Evolutionary conservation across 2,888 invertebrate species (phyloP).

Genomic region (Caenorhabditis imperialis): DNA sequence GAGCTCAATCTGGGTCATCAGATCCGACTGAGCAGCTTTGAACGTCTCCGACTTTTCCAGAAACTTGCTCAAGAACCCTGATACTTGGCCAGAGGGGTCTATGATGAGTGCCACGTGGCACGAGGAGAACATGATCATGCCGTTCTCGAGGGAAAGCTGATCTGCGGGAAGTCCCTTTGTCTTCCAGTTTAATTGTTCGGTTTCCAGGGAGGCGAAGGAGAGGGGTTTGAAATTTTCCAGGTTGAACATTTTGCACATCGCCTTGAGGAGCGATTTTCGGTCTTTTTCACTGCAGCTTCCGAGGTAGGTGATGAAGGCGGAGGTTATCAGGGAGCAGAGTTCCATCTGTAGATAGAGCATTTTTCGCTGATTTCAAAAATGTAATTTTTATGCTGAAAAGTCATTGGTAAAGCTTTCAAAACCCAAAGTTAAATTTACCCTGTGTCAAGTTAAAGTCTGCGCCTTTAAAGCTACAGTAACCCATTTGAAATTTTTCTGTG

Average conservation of each 20-base stretch:
- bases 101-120: slow-evolving; percentile 86
- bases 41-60: slow-evolving; percentile 85
- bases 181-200: slow-evolving; percentile 89
- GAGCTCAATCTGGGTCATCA: slow-evolving; percentile 79
- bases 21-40: slow-evolving; percentile 85
- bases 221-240: slow-evolving; percentile 69
- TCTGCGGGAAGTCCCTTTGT: slow-evolving; percentile 88
- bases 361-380: too few relatives aligned
- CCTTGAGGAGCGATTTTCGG: slow-evolving; percentile 48
- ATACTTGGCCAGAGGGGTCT: slow-evolving; percentile 83
- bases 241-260: slow-evolving; percentile 55
- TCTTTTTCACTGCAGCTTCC: slow-evolving; percentile 83
- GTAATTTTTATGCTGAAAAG: too few relatives aligned
- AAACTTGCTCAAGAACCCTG: slow-evolving; percentile 79
- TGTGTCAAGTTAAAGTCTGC: too few relatives aligned
- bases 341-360: slow-evolving; percentile 71
- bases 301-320: slow-evolving; percentile 87
- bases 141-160: slow-evolving; percentile 87
- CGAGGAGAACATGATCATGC: slow-evolving; percentile 85
- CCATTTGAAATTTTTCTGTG: too few relatives aligned
- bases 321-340: slow-evolving; percentile 84
- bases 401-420: too few relatives aligned
- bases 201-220: slow-evolving; percentile 81
- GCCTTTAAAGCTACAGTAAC: too few relatives aligned
- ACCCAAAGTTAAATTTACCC: too few relatives aligned